These are phyloP conservation scores for Ptychoptera albimana DNA, from an alignment of 2,888 invertebrate species.

Conservation along the genomic window DNA sequence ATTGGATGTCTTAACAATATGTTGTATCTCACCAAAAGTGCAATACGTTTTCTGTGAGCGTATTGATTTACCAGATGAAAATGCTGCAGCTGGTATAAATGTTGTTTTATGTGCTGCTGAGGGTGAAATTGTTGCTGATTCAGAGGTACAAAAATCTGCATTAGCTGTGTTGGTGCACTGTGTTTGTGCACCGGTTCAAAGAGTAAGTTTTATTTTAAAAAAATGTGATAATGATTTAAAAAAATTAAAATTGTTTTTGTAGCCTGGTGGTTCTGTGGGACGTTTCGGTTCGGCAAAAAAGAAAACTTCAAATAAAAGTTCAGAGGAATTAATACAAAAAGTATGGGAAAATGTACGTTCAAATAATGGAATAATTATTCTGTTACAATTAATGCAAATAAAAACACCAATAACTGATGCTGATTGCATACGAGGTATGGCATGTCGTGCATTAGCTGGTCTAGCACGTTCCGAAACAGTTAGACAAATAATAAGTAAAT, in stretches of 20 bases:
- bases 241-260: slow-evolving; percentile 6
- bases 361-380: slow-evolving; percentile 93
- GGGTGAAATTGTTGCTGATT: slow-evolving; percentile 77
- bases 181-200: slow-evolving; percentile 76
- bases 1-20: slow-evolving; percentile 77
- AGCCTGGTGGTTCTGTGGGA: slow-evolving; percentile 32
- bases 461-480: slow-evolving; percentile 87
- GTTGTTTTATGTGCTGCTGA: slow-evolving; percentile 76
- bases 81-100: slow-evolving; percentile 61
- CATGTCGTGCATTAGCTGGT: slow-evolving; percentile 85
- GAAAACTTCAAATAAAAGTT: slow-evolving; percentile 43
- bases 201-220: slow-evolving; percentile 35
- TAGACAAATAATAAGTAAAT: slow-evolving; percentile 84
- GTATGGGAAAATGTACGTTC: slow-evolving; percentile 90
- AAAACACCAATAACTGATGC: slow-evolving; percentile 95
- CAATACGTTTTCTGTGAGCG: slow-evolving; percentile 57
- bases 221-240: not conserved
- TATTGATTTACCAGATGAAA: slow-evolving; percentile 60
- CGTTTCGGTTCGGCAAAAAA: slow-evolving; percentile 33
- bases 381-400: slow-evolving; percentile 74
- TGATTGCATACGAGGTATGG: slow-evolving; percentile 82
- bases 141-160: slow-evolving; percentile 85
- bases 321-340: slow-evolving; percentile 77
- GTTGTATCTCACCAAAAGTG: slow-evolving; percentile 74
- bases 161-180: slow-evolving; percentile 83